Base-by-base conservation (phyloP, 2,888 invertebrate species). In the Aleiodes testaceus region DNA sequence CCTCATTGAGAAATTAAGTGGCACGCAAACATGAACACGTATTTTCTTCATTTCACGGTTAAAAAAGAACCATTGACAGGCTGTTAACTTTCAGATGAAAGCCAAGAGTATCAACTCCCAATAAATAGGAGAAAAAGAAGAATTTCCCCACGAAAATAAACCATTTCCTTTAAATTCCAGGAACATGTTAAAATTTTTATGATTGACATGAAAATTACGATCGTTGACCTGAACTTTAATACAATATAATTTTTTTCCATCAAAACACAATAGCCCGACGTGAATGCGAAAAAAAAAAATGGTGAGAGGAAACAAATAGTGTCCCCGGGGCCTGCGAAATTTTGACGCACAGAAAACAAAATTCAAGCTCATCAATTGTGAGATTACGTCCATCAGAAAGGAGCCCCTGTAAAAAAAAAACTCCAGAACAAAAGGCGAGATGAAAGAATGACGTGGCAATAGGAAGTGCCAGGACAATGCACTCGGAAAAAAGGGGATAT, bases 31-130 rank as follows among this genome's bases (percentile, higher is more conserved):
- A 9, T 9, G 47, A n/a, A 36, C 61, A 42, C 12, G 36, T 18
- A 70, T 68, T 72, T 75, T 61, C 70, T 72, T 75, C 70, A 73
- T 75, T 73, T 72, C 73, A 75, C 70, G 75, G 68, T 73, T 30
- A 16, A 47, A 16, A 63, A 45, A n/a, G 72, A 26, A 26, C 26
- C 26, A 75, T 72, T 73, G 68, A 75, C 42, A 70, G 69, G 70
- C 69, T 59, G 49, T 45, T 55, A 22, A n/a, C 18, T 1, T 55
- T 55, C n/a, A 55, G 5, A 30, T 3, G 69, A 65, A 69, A 64
- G 53, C 67, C 66, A 67, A 65, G 53, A 66, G 59, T 42, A 52
- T 65, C 50, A 63, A 61, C 55, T 52, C 52, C 55, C 50, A 42
- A 20, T 20, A 53, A 20, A 26, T 16, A 26, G 12, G 6, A 11